These are phyloP conservation scores for Anomalospiza imberbis DNA, from an alignment of 2,797 vertebrate species.

Conservation along the genomic window DNA sequence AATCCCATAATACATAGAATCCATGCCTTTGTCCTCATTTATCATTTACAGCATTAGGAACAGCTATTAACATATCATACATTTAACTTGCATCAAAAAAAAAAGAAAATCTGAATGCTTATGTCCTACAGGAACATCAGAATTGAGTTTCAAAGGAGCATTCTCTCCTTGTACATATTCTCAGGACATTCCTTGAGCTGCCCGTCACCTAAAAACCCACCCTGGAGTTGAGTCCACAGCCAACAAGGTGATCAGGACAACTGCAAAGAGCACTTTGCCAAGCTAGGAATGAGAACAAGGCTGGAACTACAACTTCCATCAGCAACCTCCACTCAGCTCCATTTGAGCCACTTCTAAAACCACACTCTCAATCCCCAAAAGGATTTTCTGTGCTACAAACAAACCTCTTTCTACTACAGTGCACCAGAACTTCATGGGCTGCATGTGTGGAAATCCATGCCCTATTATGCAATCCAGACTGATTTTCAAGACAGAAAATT, in stretches of 20 bases:
- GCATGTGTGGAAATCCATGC: neutral
- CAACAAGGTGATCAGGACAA: neutral
- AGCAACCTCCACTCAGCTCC: neutral
- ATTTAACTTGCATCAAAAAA: neutral
- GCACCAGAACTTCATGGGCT: neutral
- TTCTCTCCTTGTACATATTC: neutral
- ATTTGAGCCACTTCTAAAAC: neutral
- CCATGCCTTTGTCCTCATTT: neutral
- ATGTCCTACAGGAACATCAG: neutral
- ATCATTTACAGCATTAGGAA: neutral
- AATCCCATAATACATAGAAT: neutral
- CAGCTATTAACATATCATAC: neutral
- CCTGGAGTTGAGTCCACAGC: neutral
- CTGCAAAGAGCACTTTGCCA: neutral
- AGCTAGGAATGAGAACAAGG: neutral
- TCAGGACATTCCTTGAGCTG: neutral
- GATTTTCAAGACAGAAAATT: neutral
- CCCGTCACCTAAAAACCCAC: neutral
- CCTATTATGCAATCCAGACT: neutral
- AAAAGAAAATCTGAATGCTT: neutral
- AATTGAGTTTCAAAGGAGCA: neutral
- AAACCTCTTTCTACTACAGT: neutral
- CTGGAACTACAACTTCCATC: neutral
- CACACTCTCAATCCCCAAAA: neutral
- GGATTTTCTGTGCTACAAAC: neutral